phyloP scores from a whole-genome alignment of 2,113 vertebrate species.

The Callipepla californica region DNA sequence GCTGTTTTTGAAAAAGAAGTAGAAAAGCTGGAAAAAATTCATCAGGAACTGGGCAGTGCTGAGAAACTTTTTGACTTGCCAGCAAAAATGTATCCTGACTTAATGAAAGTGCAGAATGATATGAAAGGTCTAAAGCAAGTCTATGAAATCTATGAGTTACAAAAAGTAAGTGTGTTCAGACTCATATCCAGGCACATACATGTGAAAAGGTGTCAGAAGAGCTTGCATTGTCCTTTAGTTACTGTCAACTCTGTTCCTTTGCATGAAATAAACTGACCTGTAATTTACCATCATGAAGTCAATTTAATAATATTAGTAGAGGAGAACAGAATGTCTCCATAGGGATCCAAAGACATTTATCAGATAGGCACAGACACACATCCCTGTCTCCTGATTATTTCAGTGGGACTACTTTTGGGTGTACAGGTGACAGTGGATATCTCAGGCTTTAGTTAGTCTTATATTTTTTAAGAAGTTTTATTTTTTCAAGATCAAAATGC shows the following conservation, averaged over 20 bases:
- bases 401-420: neutral
- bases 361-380: neutral
- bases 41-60: slow-evolving; percentile 83
- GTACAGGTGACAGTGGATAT: neutral
- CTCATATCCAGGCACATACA: neutral
- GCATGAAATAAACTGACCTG: neutral
- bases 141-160: slow-evolving; percentile 85
- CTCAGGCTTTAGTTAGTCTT: neutral
- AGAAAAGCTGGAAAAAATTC: slow-evolving; percentile 75
- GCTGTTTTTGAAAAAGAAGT: slow-evolving; percentile 83
- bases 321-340: neutral
- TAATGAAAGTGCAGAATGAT: slow-evolving; percentile 86
- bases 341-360: neutral
- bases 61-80: slow-evolving; percentile 92
- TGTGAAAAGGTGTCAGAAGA: neutral
- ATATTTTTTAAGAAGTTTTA: neutral
- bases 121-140: slow-evolving; percentile 84
- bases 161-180: slow-evolving; percentile 76
- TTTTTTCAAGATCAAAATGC: neutral
- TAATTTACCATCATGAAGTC: neutral
- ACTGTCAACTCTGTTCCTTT: neutral
- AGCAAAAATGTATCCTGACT: slow-evolving; percentile 82
- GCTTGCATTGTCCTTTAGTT: neutral
- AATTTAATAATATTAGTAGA: neutral
- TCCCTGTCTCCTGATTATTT: neutral